A percentile compares a stretch with the other conserved stretches of the same genome.
These are phyloP conservation scores for Tortricodes alternella DNA, from an alignment of 2,888 invertebrate species.

Conservation along the genomic window DNA sequence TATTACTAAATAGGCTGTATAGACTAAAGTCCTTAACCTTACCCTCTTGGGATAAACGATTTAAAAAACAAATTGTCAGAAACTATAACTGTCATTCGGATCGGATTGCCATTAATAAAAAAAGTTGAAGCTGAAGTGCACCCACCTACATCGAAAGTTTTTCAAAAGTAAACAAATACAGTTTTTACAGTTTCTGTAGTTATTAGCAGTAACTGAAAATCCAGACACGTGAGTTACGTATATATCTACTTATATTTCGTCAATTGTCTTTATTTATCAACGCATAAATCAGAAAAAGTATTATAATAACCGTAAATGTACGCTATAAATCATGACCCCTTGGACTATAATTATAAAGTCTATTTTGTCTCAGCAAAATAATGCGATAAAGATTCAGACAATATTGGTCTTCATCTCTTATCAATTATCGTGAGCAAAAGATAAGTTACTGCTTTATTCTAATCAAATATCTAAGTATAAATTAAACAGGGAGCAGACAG, in stretches of 20 bases:
- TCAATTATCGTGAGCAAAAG: constrained; percentile 6
- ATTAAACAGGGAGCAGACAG: neutral
- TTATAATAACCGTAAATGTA: neutral
- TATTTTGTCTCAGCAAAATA: neutral
- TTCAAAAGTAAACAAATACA: constrained; percentile 20
- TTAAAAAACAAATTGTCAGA: no score
- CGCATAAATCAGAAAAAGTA: neutral
- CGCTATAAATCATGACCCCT: neutral
- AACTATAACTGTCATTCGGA: no score
- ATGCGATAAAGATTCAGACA: constrained; percentile 7
- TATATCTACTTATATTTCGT: neutral
- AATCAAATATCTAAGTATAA: neutral
- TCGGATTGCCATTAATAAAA: no score
- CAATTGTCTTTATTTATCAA: neutral
- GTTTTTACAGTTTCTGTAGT: neutral
- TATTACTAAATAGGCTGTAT: no score
- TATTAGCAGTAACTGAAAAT: constrained; percentile 2
- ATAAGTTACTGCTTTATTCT: constrained; percentile 1
- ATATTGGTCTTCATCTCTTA: constrained; percentile 25
- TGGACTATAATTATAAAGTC: neutral
- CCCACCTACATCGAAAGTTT: constrained; percentile 4
- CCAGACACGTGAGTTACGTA: neutral
- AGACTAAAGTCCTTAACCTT: no score
- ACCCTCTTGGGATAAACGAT: no score
- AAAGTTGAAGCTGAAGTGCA: no score